Evolutionary conservation across 2,113 vertebrate genomes (phyloP), one percentile per base, ranked within the genome.

Genomic region (Sander lucioperca): DNA sequence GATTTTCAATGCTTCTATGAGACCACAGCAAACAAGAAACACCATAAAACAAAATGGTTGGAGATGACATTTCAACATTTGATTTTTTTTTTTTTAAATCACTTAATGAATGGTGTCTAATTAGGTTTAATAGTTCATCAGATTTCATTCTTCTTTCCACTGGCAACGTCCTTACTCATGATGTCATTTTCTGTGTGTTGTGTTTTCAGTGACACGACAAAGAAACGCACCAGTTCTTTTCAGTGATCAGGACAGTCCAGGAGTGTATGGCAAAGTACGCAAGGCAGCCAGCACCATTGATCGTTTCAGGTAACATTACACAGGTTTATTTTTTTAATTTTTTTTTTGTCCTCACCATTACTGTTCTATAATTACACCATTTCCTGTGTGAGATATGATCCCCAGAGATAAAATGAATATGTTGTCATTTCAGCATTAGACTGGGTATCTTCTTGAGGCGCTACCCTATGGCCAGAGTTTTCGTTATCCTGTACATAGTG

Each of bases 401-500:
- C 27, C 39, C 1, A 15, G 7, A 59, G 53, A 67, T 50, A 1
- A 47, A 50, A 33, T 10, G 51, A 36, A 54, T 12, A 51, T 76
- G 51, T 18, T 72, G 36, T 74, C 47, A 79, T 88, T 75, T 30
- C 88, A 99, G 98, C 93, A 99, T 99, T 91, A 96, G 98, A 51
- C 91, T 99, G 84, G 98, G 98, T 78, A 97, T 99, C 93, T 99
- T 99, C 86, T 94, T 99, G 53, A 96, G 98, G 82, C 96, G 98
- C 21, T 99, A 99, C 78, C 98, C 98, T 9, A 95, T 97, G 65
- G 98, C 97, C 68, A 95, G 98, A 87, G 94, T 99, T 7, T 99
- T 99, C 83, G 96, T 99, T 25, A 98, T 99, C 45, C 94, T 99
- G 67, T 99, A 99, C 89, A 99, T 99, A 95, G 98, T 98, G 87